Percentiles rank a stretch among this genome's conserved stretches.
Evolutionary conservation across 2,797 vertebrate genomes (phyloP).

Genomic region (Sitta carolinensis): DNA sequence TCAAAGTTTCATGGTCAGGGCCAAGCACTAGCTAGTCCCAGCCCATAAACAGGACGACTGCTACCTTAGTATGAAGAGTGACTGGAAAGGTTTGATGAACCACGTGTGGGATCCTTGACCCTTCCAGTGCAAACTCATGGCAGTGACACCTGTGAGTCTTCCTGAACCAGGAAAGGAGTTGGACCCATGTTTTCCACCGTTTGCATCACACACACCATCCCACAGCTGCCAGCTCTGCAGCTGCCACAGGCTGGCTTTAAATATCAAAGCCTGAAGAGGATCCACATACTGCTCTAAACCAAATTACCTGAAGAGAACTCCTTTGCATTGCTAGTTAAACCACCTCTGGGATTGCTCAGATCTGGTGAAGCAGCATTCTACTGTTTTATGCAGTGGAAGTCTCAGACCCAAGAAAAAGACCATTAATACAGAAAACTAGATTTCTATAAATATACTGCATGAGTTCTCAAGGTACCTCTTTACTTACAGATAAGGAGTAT

Average conservation of each 20-base stretch:
- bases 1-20: not conserved
- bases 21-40: not conserved
- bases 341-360: not conserved
- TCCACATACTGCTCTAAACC: not conserved
- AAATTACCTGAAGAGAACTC: not conserved
- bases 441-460: not conserved
- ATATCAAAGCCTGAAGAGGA: constrained; percentile 46
- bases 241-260: constrained; percentile 34
- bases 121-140: not conserved
- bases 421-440: not conserved
- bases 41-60: not conserved
- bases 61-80: not conserved
- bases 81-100: not conserved
- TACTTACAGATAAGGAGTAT: not conserved
- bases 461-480: not conserved
- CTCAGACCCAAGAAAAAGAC: not conserved
- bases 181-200: not conserved
- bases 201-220: not conserved
- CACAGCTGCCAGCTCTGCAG: constrained; percentile 39
- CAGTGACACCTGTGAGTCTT: not conserved
- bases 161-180: not conserved
- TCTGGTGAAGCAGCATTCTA: not conserved
- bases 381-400: not conserved
- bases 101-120: not conserved
- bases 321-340: constrained; percentile 13